Conservation (phyloP, 53 echinoderm and acorn worm species). For the Crossaster papposus region DNA sequence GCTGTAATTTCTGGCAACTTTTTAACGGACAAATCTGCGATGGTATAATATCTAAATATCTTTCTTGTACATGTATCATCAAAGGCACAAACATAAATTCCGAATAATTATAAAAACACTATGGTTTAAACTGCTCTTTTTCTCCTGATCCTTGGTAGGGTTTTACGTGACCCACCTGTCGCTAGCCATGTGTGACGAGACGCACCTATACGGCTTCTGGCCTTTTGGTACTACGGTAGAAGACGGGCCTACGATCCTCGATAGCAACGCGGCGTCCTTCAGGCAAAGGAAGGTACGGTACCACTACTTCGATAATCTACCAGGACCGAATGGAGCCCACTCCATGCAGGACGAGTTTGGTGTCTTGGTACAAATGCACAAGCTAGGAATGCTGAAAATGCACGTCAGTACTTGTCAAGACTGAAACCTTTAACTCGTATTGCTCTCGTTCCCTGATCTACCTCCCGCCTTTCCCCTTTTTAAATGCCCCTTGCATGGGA, state of each 20-base stretch:
- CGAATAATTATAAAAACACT: no score
- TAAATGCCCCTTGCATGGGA: background rate
- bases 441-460: background rate
- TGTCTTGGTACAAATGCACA: constrained; percentile 42
- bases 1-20: no score
- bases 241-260: background rate
- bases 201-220: constrained; percentile 63
- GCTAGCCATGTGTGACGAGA: constrained; percentile 56
- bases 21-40: no score
- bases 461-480: background rate
- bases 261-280: background rate
- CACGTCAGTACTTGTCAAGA: constrained; percentile 21
- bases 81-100: no score
- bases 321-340: constrained; percentile 18
- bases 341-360: constrained; percentile 46
- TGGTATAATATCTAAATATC: no score
- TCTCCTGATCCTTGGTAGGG: constrained; percentile 10
- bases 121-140: background rate
- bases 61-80: no score
- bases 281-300: constrained; percentile 18
- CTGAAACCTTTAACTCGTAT: no score
- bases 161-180: constrained; percentile 59
- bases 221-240: constrained; percentile 42
- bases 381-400: constrained; percentile 29
- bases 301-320: constrained; percentile 58